Evolutionary conservation across 2,888 invertebrate species (phyloP), one percentile per base, ranked within the genome.

Genomic region (Melinaea marsaeus): DNA sequence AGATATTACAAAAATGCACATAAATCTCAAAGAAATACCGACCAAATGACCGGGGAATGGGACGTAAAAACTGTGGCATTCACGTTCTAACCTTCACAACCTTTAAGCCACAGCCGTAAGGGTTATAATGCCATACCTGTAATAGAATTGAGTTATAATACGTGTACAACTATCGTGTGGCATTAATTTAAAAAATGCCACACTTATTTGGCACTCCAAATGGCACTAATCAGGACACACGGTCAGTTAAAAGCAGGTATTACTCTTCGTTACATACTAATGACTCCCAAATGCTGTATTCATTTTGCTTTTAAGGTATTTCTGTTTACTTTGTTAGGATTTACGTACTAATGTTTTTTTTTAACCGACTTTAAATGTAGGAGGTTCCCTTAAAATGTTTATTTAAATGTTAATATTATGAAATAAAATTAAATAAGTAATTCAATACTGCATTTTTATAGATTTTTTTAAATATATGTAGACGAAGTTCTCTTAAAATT

Each of bases 171-270:
- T 7, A 7, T 22, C 22, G n/a, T 48, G 48, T 22, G n/a, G 48
- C 48, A 22, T 48, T 48, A 48, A 46, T 22, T 48, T 51, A 57
- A 46, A 46, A 46, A 57, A 57, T 42, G 32, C 51, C 51, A 51
- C 32, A 11, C 32, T 22, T 51, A 51, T 51, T 51, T 32, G 32
- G 32, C 22, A 32, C 32, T 32, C 32, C 32, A 32, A 46, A 51
- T 51, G 51, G 35, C 51, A 45, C 67, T 73, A 73, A 73, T 70
- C 68, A 71, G 67, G 68, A 73, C 69, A 78, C 81, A 79, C 77
- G 75, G 71, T 69, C 64, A 56, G 62, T 68, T 72, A 71, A 69
- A 61, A 66, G 63, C 65, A 56, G 58, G 58, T 68, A 67, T 71
- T 67, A 71, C 63, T 69, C 71, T 70, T 71, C 68, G 69, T 71